A percentile compares a stretch with the other conserved stretches of the same genome.
Evolutionary conservation across 2,797 vertebrate genomes (phyloP).

Genomic region (Micromesistius poutassou): DNA sequence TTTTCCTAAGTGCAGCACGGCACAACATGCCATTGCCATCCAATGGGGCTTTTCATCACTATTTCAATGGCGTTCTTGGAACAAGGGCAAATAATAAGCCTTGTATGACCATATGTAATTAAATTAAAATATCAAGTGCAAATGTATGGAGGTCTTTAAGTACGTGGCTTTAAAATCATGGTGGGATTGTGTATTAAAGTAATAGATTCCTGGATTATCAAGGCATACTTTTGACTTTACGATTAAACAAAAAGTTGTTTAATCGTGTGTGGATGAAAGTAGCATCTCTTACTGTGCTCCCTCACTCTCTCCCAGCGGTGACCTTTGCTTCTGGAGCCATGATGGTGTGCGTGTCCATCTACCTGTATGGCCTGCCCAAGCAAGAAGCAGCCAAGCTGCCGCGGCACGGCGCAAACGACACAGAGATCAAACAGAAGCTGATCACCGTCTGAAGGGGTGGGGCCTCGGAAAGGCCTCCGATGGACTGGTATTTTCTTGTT

Average conservation of each 20-base stretch:
- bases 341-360: slow-evolving; percentile 94
- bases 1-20: slow-evolving; percentile 22
- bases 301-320: slow-evolving; percentile 68
- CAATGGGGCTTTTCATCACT: background rate
- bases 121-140: background rate
- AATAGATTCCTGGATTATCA: background rate
- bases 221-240: background rate
- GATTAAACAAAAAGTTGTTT: background rate
- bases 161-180: background rate
- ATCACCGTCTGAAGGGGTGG: slow-evolving; percentile 72
- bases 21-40: background rate
- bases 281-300: background rate
- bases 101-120: background rate
- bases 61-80: background rate
- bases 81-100: background rate
- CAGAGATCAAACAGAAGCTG: slow-evolving; percentile 75
- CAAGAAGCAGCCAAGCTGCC: slow-evolving; percentile 82
- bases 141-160: background rate
- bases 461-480: background rate
- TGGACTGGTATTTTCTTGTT: background rate
- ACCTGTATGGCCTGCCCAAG: slow-evolving; percentile 92
- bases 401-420: slow-evolving; percentile 42
- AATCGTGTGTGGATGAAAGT: background rate
- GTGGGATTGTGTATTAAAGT: background rate
- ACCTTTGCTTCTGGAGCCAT: slow-evolving; percentile 82